phyloP scores from a whole-genome alignment of 1,140 invertebrate species.

The Bathynomus jamesi region DNA sequence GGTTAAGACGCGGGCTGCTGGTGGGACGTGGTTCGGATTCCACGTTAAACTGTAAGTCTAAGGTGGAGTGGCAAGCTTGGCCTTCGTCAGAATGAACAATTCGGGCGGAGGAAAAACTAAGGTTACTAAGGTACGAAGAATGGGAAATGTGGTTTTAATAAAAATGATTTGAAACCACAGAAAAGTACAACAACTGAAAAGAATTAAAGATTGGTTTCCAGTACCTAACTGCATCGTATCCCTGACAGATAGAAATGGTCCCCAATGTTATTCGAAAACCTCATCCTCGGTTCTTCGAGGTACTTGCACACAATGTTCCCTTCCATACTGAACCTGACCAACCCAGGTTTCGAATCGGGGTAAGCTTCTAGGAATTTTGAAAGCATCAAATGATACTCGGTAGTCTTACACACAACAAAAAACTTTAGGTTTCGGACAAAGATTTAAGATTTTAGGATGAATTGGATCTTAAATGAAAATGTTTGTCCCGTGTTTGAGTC shows the following conservation, averaged over 20 bases:
- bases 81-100: too few species aligned
- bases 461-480: too few species aligned
- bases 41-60: too few species aligned
- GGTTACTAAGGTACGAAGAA: background rate
- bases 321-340: constrained; percentile 43
- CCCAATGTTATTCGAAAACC: constrained; percentile 40
- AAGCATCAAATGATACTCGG: constrained; percentile 4
- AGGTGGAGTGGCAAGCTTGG: too few species aligned
- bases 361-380: background rate
- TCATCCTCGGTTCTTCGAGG: constrained; percentile 40
- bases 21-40: too few species aligned
- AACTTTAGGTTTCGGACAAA: too few species aligned
- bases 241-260: constrained; percentile 47
- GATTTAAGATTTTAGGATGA: too few species aligned
- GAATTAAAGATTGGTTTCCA: background rate
- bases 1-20: too few species aligned
- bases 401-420: background rate
- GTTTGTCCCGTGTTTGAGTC: too few species aligned
- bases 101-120: too few species aligned
- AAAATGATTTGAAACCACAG: too few species aligned
- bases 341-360: constrained; percentile 7
- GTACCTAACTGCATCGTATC: constrained; percentile 45
- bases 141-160: background rate
- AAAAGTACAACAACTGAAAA: too few species aligned
- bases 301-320: constrained; percentile 46